These are phyloP conservation scores for Conistra vaccinii DNA, from an alignment of 2,888 invertebrate species.

Conservation along the genomic window DNA sequence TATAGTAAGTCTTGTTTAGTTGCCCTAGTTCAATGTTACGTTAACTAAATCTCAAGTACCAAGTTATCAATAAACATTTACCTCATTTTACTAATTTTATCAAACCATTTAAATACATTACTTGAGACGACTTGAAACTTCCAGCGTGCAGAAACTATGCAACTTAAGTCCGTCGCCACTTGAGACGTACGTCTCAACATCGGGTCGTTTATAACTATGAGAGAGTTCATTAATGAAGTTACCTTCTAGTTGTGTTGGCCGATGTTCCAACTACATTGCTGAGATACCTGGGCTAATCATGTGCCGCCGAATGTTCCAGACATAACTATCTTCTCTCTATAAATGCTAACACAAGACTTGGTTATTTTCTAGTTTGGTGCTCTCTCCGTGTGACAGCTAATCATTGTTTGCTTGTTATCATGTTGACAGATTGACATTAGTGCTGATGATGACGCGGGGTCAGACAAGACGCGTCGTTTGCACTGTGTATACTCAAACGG, in stretches of 20 bases:
- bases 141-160: slow-evolving; percentile 32
- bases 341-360: slow-evolving; percentile 4
- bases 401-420: slow-evolving; percentile 22
- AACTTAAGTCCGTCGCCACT: slow-evolving; percentile 2
- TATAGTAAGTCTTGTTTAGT: background rate
- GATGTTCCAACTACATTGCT: background rate
- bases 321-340: background rate
- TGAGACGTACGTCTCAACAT: background rate
- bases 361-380: slow-evolving; percentile 17
- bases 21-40: background rate
- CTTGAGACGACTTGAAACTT: slow-evolving; percentile 15
- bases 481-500: slow-evolving; percentile 12
- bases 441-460: slow-evolving; percentile 13
- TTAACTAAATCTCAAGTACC: background rate
- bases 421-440: slow-evolving; percentile 27
- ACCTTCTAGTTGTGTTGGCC: background rate
- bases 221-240: background rate
- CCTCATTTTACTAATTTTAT: background rate
- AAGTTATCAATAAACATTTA: background rate
- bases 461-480: slow-evolving; percentile 4
- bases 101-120: background rate
- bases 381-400: slow-evolving; percentile 22
- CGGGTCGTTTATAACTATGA: background rate
- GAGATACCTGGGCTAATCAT: background rate
- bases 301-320: slow-evolving; percentile 4